Evolutionary conservation across 1,140 invertebrate genomes (phyloP), one percentile per base, ranked within the genome.

Genomic region (Calephelis virginiensis): DNA sequence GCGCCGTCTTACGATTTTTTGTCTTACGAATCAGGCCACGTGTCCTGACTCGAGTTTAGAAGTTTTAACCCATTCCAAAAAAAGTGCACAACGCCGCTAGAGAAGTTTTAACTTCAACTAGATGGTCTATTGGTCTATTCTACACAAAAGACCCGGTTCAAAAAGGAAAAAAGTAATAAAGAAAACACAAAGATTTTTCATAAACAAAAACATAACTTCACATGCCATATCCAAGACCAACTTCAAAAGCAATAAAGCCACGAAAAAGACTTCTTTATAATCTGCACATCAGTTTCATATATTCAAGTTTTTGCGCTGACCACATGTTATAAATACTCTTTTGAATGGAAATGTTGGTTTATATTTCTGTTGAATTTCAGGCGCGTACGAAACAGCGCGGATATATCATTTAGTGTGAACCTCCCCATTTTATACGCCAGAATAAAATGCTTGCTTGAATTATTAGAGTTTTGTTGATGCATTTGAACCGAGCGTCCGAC

Each of bases 301-400:
- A 56, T 56, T 65, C 43, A 59, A 65, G 64, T 65, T 65, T 65
- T 65, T 43, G n/a, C 43, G 28, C 64, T 45, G 64, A 45, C 64
- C 50, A 59, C 64, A 59, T 53, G 59, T 45, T 56, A 66, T 66
- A 56, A 66, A 66, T 66, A 66, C 64, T 48, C 64, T 37, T 66
- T 66, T 66, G 59, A 47, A 66, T 50, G 53, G 60, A 49, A 66
- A 66, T 66, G 64, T 66, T 66, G 59, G 64, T 56, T 66, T 66
- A 59, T 65, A 49, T 66, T 56, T 60, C 50, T 59, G 17, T 56
- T 17, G 53, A 53, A 66, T 66, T 66, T 59, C 45, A 47, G 53
- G 43, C 59, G 64, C 64, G 59, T 66, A 66, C 59, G 47, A 66
- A 66, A 45, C 14, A 59, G 53, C 53, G 28, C 12, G 28, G 28